These are phyloP conservation scores for Nemoura dubitans DNA, from an alignment of 2,888 invertebrate species.

Conservation along the genomic window DNA sequence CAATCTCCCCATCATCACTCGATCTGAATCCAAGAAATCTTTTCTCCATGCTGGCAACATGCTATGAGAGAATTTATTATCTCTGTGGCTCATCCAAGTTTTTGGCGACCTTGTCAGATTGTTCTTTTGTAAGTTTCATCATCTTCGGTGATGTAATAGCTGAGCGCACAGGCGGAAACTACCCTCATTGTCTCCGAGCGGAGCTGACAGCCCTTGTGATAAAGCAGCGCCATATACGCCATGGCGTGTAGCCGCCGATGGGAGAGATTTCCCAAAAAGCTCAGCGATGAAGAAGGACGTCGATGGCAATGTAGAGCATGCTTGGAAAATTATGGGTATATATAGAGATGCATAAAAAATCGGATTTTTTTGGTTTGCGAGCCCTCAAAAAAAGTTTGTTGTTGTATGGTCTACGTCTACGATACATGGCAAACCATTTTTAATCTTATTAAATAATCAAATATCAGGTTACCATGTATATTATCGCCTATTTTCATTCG, in stretches of 20 bases:
- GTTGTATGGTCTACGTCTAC: no score
- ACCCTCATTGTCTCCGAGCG: neutral
- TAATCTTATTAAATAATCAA: neutral
- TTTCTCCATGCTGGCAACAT: neutral
- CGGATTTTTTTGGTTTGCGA: neutral
- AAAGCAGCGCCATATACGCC: neutral
- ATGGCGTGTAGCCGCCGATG: neutral
- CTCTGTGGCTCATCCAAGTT: neutral
- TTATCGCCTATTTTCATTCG: neutral
- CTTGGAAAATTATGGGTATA: neutral
- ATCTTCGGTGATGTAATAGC: neutral
- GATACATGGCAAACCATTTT: neutral
- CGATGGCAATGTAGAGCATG: neutral
- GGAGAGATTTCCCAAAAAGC: neutral
- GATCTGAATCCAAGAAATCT: neutral
- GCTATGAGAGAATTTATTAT: conserved; percentile 7
- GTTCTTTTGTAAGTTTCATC: neutral
- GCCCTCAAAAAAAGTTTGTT: neutral
- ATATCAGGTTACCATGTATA: neutral
- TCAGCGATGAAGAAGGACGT: neutral
- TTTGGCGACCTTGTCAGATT: conserved; percentile 7
- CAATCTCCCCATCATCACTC: conserved; percentile 25
- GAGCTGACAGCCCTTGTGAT: neutral
- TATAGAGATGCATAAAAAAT: neutral
- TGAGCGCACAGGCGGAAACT: neutral